Evolutionary conservation across 2,113 vertebrate genomes (phyloP).

Genomic region (Scolopax mira): DNA sequence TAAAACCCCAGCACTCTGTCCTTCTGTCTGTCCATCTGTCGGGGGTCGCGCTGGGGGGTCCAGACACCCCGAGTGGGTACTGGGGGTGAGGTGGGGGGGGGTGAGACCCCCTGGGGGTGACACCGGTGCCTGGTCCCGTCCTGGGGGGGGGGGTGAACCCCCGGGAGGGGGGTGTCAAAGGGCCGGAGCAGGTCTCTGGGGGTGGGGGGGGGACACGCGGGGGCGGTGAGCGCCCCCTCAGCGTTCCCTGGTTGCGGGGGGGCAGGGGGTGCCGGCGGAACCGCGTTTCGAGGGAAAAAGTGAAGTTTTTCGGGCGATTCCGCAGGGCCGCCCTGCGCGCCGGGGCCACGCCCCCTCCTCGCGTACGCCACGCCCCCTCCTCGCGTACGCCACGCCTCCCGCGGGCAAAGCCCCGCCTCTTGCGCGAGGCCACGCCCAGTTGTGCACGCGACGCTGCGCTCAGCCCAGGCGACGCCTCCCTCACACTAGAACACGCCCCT

Average conservation of each 20-base stretch:
- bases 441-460: no score
- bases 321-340: no score
- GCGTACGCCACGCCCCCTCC: no score
- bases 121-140: neutral
- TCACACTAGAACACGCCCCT: neutral
- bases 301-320: no score
- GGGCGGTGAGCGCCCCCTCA: neutral
- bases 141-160: neutral
- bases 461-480: no score
- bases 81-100: no score
- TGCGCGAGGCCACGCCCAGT: no score
- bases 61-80: no score
- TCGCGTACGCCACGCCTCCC: no score
- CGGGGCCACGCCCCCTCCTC: no score
- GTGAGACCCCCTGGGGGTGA: neutral
- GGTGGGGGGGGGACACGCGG: neutral
- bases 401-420: no score
- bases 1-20: neutral
- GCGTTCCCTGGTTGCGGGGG: neutral
- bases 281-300: neutral
- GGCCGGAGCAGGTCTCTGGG: neutral
- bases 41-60: neutral
- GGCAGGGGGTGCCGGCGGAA: neutral
- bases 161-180: neutral
- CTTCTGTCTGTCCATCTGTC: neutral